Percentiles rank a stretch among this genome's conserved stretches.
Evolutionary conservation across 2,888 invertebrate species (phyloP).

Genomic region (Drosophila recens): DNA sequence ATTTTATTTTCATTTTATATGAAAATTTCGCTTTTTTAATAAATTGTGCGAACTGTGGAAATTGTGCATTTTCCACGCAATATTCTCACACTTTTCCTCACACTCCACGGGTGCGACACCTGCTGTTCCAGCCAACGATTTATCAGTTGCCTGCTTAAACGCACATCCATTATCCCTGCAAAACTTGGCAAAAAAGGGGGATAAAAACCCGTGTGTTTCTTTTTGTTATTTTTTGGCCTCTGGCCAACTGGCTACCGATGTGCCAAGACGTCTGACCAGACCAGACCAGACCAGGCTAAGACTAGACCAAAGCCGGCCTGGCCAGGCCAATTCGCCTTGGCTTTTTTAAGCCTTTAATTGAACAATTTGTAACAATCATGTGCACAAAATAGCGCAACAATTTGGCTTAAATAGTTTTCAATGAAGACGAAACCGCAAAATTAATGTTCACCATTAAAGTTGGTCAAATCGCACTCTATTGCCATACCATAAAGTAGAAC

Average conservation of each 20-base stretch:
- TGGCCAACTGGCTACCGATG: conserved; percentile 54
- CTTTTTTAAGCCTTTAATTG: conserved; percentile 75
- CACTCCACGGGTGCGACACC: conserved; percentile 63
- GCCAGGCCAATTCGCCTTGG: conserved; percentile 20
- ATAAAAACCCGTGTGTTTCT: conserved; percentile 7
- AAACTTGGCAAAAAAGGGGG: conserved; percentile 12
- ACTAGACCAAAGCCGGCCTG: conserved; percentile 7
- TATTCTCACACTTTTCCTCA: conserved; percentile 66
- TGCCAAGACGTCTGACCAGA: conserved; percentile 11
- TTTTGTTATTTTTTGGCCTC: conserved; percentile 26
- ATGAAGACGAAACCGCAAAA: conserved; percentile 69
- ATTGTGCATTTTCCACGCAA: conserved; percentile 45
- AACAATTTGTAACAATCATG: conserved; percentile 82
- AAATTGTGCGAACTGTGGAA: conserved; percentile 69
- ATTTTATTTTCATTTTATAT: conserved; percentile 58
- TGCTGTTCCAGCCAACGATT: conserved; percentile 70
- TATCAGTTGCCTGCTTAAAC: conserved; percentile 77
- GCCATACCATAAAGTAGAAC: conserved; percentile 47
- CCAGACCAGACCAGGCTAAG: conserved; percentile 6
- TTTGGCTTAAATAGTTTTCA: conserved; percentile 80
- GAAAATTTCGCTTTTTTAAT: conserved; percentile 66
- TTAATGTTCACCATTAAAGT: conserved; percentile 64
- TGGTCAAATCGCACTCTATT: conserved; percentile 48
- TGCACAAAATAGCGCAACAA: conserved; percentile 77
- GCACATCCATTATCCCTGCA: conserved; percentile 73